Base-by-base conservation (phyloP, 2,888 invertebrate species). In the Leptinotarsa juncta region DNA sequence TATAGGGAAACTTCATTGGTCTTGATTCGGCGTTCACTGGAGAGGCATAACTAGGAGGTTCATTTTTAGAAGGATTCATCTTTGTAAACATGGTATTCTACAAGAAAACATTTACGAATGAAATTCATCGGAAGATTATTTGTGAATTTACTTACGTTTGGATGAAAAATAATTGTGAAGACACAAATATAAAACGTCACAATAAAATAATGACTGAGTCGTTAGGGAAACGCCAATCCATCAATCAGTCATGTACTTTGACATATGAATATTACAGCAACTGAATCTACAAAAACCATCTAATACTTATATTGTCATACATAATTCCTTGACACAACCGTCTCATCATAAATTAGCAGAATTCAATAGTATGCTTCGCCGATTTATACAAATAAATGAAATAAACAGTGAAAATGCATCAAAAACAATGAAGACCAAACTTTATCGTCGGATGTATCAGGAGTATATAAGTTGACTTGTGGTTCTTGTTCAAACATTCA, bases 1-100 rank as follows among this genome's bases (percentile, higher is more conserved):
- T 92, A 82, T 92, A 92, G 0, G 92, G 92, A 83, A 85, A 92
- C 82, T 89, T 91, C 92, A 92, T 91, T 32, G 88, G 88, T 74
- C 89, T 77, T 3, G 77, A 68, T 15, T 51, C n/a, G 0, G 50
- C 42, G 42, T 10, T 42, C 10, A 42, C 42, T 18, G 14, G 62
- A n/a, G 68, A 16, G 12, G 18, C 53, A 68, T 68, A 55, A 4
- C 68, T 26, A 5, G 55, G 14, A n/a, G 60, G 51, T 50, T 72
- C 68, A 20, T 15, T 72, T 49, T n/a, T 4, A 12, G 50, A 67
- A 26, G 32, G 60, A 42, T 53, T 62, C 62, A 68, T 32, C 12
- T 68, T 72, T 10, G 57, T 12, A 12, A 70, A n/a, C 51, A 70
- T 57, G 20, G 1, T 20, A 14, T 57, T 4, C 57, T 57, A 20